phyloP scores from a whole-genome alignment of 2,797 vertebrate genomes.

The Eleutherodactylus coqui region DNA sequence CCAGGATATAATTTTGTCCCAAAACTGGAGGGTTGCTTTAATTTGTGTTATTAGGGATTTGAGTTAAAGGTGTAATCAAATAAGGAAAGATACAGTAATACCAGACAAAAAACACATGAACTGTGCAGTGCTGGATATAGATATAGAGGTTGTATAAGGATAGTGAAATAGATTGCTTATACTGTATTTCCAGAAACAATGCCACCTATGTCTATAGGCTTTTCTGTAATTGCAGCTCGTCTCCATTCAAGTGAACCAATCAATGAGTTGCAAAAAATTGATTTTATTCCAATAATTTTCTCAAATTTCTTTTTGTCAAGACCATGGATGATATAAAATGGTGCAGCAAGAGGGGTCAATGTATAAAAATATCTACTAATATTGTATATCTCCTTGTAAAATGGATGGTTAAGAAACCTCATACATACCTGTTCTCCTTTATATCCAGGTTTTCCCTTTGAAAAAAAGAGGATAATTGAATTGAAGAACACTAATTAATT shows the following conservation, averaged over 20 bases:
- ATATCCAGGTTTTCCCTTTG: slow-evolving; percentile 88
- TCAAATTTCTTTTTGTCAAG: background rate
- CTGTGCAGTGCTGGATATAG: background rate
- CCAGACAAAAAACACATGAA: background rate
- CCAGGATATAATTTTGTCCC: too few relatives aligned
- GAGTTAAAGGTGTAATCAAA: background rate
- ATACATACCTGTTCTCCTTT: slow-evolving; percentile 88
- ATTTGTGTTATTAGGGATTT: background rate
- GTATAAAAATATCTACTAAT: background rate
- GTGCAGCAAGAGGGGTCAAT: background rate
- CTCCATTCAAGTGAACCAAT: background rate
- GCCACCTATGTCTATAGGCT: background rate
- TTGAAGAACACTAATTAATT: background rate
- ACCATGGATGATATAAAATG: background rate
- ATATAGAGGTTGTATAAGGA: background rate
- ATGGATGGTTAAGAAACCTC: background rate
- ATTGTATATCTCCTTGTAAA: background rate
- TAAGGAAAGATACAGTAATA: too few relatives aligned
- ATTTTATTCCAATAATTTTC: background rate
- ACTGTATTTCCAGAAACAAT: too few relatives aligned
- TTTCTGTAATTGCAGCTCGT: background rate
- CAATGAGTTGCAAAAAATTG: background rate
- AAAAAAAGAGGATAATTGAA: slow-evolving; percentile 60
- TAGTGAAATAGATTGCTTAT: too few relatives aligned
- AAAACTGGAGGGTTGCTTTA: too few relatives aligned